Evolutionary conservation across 2,888 invertebrate species (phyloP), one percentile per base, ranked within the genome.

Genomic region (Aspidapion aeneum): DNA sequence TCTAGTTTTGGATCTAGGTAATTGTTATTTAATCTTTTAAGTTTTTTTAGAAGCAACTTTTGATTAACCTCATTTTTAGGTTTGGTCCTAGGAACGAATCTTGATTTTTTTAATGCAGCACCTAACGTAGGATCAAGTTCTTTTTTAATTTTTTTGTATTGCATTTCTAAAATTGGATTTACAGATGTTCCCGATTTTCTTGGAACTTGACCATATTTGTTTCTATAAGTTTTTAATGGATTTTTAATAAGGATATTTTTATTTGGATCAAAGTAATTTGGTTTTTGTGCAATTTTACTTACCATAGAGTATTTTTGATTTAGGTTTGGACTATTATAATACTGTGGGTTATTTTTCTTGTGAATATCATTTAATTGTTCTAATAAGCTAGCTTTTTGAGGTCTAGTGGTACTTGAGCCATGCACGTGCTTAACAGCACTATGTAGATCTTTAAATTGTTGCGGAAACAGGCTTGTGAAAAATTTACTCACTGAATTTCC

Each of bases 11-110:
- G 16, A 17, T 51, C 60, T 21, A 19, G 63, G 56, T 61, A 62
- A 54, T 62, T 63, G 48, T 66, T 63, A 51, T 74, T 74, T 3
- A 75, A 63, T 62, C 58, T 69, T 58, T 68, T 66, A 3, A 75
- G 63, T 60, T 74, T 75, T 49, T 68, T 61, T 12, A 73, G 52
- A 50, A 75, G 62, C 7, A 66, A 59, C 3, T 3, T 51, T 22
- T 22, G 1, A 63, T 66, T 61, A 69, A 65, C 1, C 22, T 22
- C 16, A 56, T 9, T 56, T 63, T 51, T 5, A 35, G 35, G 5
- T 52, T 22, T 18, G 50, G 1, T 18, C 55, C n/a, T 51, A 17
- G 20, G 2, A n/a, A 3, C 3, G 20, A 17, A 9, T 18, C 9
- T 50, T 19, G n/a, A 19, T 9, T 50, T 35, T 35, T 35, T 35